Percentiles rank a stretch among this genome's conserved stretches.
phyloP scores from a whole-genome alignment of 37 sponge, comb jelly and placozoan species.

The Mnemiopsis leidyi region DNA sequence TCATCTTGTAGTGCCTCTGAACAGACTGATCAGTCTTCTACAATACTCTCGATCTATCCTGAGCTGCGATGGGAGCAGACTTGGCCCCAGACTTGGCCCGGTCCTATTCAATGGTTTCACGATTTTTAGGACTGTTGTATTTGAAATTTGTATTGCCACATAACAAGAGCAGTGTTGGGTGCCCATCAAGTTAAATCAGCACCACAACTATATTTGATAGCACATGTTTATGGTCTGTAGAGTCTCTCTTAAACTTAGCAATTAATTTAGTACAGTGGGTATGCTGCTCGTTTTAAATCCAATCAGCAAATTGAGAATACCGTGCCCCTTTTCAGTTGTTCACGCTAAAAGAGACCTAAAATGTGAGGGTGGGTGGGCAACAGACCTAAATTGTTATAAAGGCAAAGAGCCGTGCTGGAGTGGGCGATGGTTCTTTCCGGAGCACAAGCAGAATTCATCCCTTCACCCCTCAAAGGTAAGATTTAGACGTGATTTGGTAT shows the following conservation, averaged over 20 bases:
- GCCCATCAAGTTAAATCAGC: neutral
- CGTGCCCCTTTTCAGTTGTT: neutral
- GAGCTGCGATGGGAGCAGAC: too few species aligned
- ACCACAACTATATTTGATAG: neutral
- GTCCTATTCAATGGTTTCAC: too few species aligned
- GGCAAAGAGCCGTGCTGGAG: neutral
- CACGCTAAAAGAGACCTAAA: neutral
- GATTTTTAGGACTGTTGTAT: too few species aligned
- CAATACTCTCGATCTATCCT: too few species aligned
- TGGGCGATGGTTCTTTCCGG: neutral
- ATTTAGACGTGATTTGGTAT: neutral
- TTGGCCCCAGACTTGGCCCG: too few species aligned
- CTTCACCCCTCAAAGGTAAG: neutral
- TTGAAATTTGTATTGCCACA: too few species aligned
- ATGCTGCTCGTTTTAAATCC: neutral
- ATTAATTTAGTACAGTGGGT: neutral
- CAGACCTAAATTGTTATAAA: neutral
- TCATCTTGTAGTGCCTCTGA: too few species aligned
- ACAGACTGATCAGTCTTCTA: too few species aligned
- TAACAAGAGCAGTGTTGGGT: too few species aligned
- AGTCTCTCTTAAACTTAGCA: neutral
- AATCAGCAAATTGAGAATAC: neutral
- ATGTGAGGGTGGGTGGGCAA: neutral
- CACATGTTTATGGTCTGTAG: neutral
- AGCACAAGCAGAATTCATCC: neutral